Percentiles rank a stretch among this genome's conserved stretches.
These are phyloP conservation scores for Cheilinus undulatus DNA, from an alignment of 2,113 vertebrate genomes.

Conservation along the genomic window DNA sequence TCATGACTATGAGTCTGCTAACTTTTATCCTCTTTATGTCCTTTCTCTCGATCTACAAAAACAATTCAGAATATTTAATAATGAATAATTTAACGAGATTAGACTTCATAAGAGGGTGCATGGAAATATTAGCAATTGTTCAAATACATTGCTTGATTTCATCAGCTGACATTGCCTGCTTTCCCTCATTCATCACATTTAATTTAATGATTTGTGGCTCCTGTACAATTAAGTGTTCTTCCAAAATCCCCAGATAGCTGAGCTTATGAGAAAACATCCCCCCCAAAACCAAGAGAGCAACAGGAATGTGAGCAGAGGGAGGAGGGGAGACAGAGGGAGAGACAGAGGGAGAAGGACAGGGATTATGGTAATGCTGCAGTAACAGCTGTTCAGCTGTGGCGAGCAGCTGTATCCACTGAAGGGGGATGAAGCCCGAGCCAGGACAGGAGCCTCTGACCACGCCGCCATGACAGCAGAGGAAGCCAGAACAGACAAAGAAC, in stretches of 20 bases:
- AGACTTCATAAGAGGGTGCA: too few relatives aligned
- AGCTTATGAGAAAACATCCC: not conserved
- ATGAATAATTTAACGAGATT: too few relatives aligned
- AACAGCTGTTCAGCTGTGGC: constrained; percentile 78
- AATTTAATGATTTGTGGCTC: not conserved
- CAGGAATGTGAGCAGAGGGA: constrained; percentile 3
- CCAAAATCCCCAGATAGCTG: too few relatives aligned
- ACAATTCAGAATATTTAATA: too few relatives aligned
- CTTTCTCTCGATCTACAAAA: too few relatives aligned
- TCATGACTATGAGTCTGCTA: too few relatives aligned
- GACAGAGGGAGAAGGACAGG: constrained; percentile 17
- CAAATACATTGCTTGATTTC: too few relatives aligned
- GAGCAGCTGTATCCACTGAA: constrained; percentile 82
- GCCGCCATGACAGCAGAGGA: constrained; percentile 49
- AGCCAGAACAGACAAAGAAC: constrained; percentile 45
- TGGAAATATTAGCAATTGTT: too few relatives aligned
- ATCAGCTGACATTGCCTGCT: too few relatives aligned
- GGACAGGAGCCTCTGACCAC: constrained; percentile 57
- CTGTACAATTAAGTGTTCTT: not conserved
- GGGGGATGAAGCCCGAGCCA: constrained; percentile 54
- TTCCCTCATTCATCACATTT: too few relatives aligned
- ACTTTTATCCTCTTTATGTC: too few relatives aligned
- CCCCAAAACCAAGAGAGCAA: not conserved
- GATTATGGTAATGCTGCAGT: constrained; percentile 75
- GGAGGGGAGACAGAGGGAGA: not conserved